Conservation (phyloP, 2,888 invertebrate genomes). For the Mythimna loreyi region DNA sequence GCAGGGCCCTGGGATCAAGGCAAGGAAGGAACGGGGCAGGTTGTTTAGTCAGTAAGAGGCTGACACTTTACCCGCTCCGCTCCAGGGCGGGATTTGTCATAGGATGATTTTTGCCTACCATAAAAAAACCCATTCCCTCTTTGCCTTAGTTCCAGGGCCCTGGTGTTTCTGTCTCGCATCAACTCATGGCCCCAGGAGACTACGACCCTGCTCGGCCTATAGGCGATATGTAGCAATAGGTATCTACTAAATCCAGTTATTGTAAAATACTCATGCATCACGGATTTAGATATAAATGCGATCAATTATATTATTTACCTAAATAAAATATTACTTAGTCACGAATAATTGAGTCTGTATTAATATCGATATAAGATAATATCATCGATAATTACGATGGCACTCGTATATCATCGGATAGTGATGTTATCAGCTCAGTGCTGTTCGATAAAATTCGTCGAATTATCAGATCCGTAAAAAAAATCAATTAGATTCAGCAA, state of each 20-base stretch:
- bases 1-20: too few relatives aligned
- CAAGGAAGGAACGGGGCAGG: too few relatives aligned
- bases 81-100: too few relatives aligned
- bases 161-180: too few relatives aligned
- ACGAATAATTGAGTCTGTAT: slow-evolving; percentile 30
- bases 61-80: too few relatives aligned
- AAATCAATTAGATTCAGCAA: background rate
- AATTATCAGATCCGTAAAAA: background rate
- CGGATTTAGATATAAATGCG: slow-evolving; percentile 41
- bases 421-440: slow-evolving; percentile 15
- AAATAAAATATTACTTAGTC: slow-evolving; percentile 28
- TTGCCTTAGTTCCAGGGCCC: too few relatives aligned
- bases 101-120: too few relatives aligned
- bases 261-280: slow-evolving; percentile 20
- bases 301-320: background rate
- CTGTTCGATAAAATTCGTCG: slow-evolving; percentile 26
- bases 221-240: background rate
- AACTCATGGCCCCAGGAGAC: too few relatives aligned
- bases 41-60: too few relatives aligned
- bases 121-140: too few relatives aligned
- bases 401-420: slow-evolving; percentile 44
- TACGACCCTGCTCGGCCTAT: too few relatives aligned
- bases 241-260: background rate
- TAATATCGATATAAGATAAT: slow-evolving; percentile 41
- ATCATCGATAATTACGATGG: slow-evolving; percentile 43